These are phyloP conservation scores for Agrochola circellaris DNA, from an alignment of 2,888 invertebrate genomes.

Conservation along the genomic window DNA sequence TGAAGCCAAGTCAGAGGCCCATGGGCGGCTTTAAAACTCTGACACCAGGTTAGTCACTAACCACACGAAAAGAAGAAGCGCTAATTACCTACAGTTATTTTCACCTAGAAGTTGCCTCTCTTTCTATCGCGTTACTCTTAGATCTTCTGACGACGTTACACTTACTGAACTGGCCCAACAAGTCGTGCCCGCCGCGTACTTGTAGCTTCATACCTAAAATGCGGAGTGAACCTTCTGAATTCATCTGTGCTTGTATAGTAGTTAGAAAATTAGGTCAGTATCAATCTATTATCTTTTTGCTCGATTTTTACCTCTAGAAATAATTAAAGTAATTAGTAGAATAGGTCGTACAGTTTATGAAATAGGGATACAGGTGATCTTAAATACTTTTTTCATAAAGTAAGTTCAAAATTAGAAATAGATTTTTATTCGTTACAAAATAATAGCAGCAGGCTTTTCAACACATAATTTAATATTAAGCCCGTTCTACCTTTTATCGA, in stretches of 20 bases:
- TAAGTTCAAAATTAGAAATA: not conserved
- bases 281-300: conserved; percentile 21
- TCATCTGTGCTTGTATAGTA: not conserved
- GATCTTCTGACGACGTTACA: too few relatives aligned
- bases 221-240: too few relatives aligned
- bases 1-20: too few relatives aligned
- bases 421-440: not conserved
- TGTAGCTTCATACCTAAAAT: too few relatives aligned
- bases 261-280: conserved; percentile 9
- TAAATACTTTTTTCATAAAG: not conserved
- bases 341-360: not conserved
- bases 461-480: not conserved
- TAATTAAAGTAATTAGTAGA: not conserved
- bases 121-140: too few relatives aligned
- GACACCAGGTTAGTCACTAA: too few relatives aligned
- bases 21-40: too few relatives aligned
- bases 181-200: too few relatives aligned
- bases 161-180: too few relatives aligned
- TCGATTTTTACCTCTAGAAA: conserved; percentile 1
- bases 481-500: not conserved
- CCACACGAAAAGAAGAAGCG: too few relatives aligned
- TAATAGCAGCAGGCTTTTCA: not conserved
- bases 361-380: not conserved
- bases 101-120: too few relatives aligned
- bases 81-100: too few relatives aligned